These are phyloP conservation scores for Tiliacea citrago DNA, from an alignment of 2,888 invertebrate genomes.

Conservation along the genomic window DNA sequence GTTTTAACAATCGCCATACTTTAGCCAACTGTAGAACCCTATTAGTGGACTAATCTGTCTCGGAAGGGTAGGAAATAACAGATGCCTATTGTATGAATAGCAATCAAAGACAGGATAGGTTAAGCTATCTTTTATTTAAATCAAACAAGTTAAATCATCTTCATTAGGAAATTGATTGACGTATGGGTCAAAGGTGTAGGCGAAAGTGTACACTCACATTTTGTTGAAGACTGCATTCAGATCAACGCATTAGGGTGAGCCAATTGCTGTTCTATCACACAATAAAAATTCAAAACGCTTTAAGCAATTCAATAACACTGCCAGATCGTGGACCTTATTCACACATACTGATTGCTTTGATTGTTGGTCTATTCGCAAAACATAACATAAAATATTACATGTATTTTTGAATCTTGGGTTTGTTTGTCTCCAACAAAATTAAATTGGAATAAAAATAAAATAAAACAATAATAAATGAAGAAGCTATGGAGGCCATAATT, in stretches of 20 bases:
- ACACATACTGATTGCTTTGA: not conserved
- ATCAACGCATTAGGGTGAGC: conserved; percentile 34
- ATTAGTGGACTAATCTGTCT: not conserved
- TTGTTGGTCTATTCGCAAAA: not conserved
- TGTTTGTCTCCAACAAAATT: not conserved
- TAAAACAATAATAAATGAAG: not conserved
- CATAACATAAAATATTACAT: not conserved
- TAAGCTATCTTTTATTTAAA: not conserved
- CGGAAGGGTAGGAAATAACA: not conserved
- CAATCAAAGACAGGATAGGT: not conserved
- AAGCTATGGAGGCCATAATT: not conserved
- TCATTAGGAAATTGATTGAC: not conserved
- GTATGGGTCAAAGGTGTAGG: conserved; percentile 6
- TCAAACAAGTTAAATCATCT: not conserved
- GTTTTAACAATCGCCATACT: not conserved
- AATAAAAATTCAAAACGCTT: not conserved
- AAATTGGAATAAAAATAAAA: not conserved
- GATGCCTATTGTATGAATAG: not conserved
- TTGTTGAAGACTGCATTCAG: conserved; percentile 35
- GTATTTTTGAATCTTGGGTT: not conserved
- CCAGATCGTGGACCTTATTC: not conserved
- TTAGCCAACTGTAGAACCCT: not conserved
- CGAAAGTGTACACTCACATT: conserved; percentile 11
- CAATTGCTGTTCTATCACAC: conserved; percentile 19
- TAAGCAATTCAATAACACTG: not conserved